Base-by-base conservation (phyloP, 2,113 vertebrate genomes). In the Speoplatyrhinus poulsoni region DNA sequence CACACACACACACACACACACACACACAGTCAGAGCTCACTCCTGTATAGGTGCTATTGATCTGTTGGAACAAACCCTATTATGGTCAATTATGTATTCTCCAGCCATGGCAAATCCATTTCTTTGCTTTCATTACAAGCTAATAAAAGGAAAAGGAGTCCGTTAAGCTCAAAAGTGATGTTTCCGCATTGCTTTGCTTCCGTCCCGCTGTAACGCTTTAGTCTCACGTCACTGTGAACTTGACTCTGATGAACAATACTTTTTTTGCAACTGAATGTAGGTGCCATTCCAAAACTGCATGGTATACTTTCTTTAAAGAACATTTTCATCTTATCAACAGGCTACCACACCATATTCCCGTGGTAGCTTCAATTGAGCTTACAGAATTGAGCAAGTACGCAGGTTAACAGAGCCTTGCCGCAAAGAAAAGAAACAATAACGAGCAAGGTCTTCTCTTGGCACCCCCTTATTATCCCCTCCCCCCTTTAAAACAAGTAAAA, bases 11-110 rank as follows among this genome's bases (percentile, higher is more conserved):
- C 80, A 61, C 75, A 80, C 80, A 73, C 80, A 79, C 58, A 17
- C 68, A 82, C 60, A 76, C 82, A 82, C 80, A 83, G 65, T 64
- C 76, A 57, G 62, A 62, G 17, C 66, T 67, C 81, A 77, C 68
- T 86, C 79, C 70, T 76, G 81, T 83, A 26, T 26, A 88, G 82
- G 82, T 84, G 82, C 73, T 81, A 84, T 88, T 88, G 90, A 90
- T 89, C 89, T 85, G 82, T 87, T 83, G 87, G 85, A 89, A 81
- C 83, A 82, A 89, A 87, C 83, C 87, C 83, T 82, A 84, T 92
- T 89, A 89, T 67, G 80, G 82, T 72, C 77, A 90, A 88, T 88
- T 87, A 88, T 79, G 81, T 87, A 80, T 86, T 86, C 78, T 68
- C 73, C 60, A 81, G 79, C 81, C 80, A 26, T 85, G 80, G 75